These are phyloP conservation scores for Alloplasta piceator DNA, from an alignment of 2,888 invertebrate genomes.

Conservation along the genomic window DNA sequence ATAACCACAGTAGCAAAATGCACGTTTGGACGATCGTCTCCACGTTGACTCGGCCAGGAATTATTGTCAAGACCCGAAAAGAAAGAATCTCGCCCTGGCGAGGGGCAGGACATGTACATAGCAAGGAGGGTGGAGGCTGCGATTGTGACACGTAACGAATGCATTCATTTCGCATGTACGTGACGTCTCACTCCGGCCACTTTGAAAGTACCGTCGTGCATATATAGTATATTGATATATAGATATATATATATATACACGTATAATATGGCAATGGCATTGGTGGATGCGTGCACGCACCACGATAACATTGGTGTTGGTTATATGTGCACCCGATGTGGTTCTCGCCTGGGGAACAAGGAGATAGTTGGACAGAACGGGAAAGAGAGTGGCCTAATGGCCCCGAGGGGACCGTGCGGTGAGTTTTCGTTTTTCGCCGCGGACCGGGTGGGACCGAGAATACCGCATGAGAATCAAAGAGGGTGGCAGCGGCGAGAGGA, in stretches of 20 bases:
- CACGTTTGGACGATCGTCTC: background rate
- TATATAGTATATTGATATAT: background rate
- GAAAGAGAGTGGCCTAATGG: conserved; percentile 68
- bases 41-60: conserved; percentile 6
- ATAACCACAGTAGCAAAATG: too few species aligned
- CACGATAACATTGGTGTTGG: conserved; percentile 33
- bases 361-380: conserved; percentile 17
- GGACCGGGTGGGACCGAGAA: conserved; percentile 23
- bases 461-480: conserved; percentile 52
- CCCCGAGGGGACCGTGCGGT: conserved; percentile 69
- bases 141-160: conserved; percentile 77
- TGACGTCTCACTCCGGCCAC: conserved; percentile 76
- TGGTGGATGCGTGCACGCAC: conserved; percentile 35
- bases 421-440: conserved; percentile 62
- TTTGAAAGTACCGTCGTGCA: conserved; percentile 49
- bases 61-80: conserved; percentile 43
- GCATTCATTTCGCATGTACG: conserved; percentile 77
- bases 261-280: background rate
- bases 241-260: conserved; percentile 16
- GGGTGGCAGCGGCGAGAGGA: background rate
- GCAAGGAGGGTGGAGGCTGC: conserved; percentile 42
- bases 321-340: conserved; percentile 32
- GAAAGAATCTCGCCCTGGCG: conserved; percentile 36
- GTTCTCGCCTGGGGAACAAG: conserved; percentile 27
- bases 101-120: conserved; percentile 32